Percentiles rank a stretch among this genome's conserved stretches.
phyloP scores from a whole-genome alignment of 2,113 vertebrate species.

The Protobothrops mucrosquamatus region DNA sequence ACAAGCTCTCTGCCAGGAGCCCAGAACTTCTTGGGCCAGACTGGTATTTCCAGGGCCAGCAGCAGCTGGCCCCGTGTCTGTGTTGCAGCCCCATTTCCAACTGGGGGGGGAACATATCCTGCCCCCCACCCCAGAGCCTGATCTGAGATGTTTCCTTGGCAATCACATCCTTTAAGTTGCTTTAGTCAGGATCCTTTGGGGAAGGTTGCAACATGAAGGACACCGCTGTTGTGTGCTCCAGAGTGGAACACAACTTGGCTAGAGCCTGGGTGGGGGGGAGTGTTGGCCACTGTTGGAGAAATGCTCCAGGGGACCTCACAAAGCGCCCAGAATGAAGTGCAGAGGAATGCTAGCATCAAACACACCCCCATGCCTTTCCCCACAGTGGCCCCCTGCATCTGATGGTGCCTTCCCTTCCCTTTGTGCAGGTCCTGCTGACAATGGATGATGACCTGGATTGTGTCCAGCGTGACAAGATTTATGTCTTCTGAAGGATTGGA shows the following conservation, averaged over 20 bases:
- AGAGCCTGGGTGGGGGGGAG: neutral
- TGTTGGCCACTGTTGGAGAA: neutral
- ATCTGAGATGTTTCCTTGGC: neutral
- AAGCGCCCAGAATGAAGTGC: neutral
- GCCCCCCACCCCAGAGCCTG: neutral
- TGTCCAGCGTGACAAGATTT: constrained; percentile 94
- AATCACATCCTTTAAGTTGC: neutral
- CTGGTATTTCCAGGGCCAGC: neutral
- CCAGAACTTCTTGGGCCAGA: neutral
- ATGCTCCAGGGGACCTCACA: neutral
- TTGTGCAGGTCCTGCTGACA: constrained; percentile 84
- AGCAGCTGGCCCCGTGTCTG: neutral
- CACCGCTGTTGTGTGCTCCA: no score
- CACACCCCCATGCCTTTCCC: neutral
- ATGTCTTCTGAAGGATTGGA: constrained; percentile 75
- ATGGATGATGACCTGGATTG: constrained; percentile 93
- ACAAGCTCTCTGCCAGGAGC: no score
- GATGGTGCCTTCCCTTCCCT: rapidly evolving
- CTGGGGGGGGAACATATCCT: neutral
- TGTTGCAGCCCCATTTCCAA: neutral
- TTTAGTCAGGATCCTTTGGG: neutral
- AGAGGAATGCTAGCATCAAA: neutral
- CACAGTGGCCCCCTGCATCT: neutral
- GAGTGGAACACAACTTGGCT: neutral
- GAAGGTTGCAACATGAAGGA: neutral